A percentile compares a stretch with the other conserved stretches of the same genome.
phyloP scores from a whole-genome alignment of 2,113 vertebrate species.

The Atractosteus spatula region DNA sequence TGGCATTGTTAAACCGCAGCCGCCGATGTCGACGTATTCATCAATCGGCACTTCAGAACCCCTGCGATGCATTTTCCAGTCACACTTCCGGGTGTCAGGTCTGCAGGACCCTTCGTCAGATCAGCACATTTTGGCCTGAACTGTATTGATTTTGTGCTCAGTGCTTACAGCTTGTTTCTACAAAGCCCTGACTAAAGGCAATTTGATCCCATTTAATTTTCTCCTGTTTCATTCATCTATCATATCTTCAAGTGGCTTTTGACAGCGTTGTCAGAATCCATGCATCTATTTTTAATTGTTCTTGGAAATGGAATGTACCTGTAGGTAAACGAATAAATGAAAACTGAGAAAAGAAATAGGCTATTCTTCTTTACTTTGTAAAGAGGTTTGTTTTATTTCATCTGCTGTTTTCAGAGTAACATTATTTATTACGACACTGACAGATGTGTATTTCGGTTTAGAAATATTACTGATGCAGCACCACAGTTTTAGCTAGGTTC shows the following conservation, averaged over 20 bases:
- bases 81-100: neutral
- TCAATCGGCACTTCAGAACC: neutral
- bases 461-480: too few relatives aligned
- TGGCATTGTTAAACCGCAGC: too few relatives aligned
- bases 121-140: neutral
- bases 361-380: too few relatives aligned
- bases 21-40: neutral
- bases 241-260: neutral
- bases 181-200: neutral
- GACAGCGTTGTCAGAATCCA: slow-evolving; percentile 5
- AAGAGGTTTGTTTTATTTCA: too few relatives aligned
- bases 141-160: neutral
- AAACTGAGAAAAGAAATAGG: neutral
- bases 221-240: neutral
- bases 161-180: neutral
- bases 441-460: too few relatives aligned
- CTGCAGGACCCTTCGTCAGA: neutral
- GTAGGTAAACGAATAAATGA: neutral
- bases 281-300: too few relatives aligned
- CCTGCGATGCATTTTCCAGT: neutral
- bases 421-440: too few relatives aligned
- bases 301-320: neutral
- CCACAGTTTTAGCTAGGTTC: too few relatives aligned
- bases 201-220: neutral
- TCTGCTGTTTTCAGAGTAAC: too few relatives aligned